Evolutionary conservation across 2,888 invertebrate genomes (phyloP), one percentile per base, ranked within the genome.

Genomic region (Teleogryllus oceanicus): DNA sequence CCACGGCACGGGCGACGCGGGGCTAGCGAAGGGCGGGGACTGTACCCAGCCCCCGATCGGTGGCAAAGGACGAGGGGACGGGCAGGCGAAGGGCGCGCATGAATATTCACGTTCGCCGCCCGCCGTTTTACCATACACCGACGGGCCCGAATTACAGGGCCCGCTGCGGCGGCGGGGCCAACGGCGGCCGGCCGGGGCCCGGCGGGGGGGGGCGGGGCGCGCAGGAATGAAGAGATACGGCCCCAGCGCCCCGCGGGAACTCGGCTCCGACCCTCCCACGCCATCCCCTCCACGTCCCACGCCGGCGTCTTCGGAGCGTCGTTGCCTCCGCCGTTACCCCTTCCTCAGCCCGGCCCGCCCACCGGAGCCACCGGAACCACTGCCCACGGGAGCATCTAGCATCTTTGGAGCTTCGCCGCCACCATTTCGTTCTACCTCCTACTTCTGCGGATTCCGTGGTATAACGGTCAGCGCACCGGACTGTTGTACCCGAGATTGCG

Each of bases 71-170:
- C 62, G 62, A 62, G 12, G 62, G 62, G n/a, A 4, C 2, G 62
- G 62, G 62, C 4, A 62, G n/a, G 62, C 62, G 62, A 8, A n/a
- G 62, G n/a, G 62, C 62, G 62, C 16, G n/a, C 62, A 62, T 62
- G 62, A 62, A 62, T 62, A 62, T 62, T 62, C 62, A 62, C 62
- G 62, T 62, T 8, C 62, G 62, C 62, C 8, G 62, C 62, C 62
- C 62, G 62, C 62, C 62, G 62, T 62, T 62, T 62, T 62, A 62
- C 13, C 62, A 62, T n/a, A 62, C 62, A 62, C 62, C 62, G 62
- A 62, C 62, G 62, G 11, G 37, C 37, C 62, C 62, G 62, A 62
- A 62, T 62, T 62, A 62, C 62, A 62, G 62, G n/a, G 62, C 62
- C 62, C 16, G 62, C 16, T 13, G 62, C 62, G 62, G 16, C 8